phyloP scores from a whole-genome alignment of 2,888 invertebrate genomes.

The Atrina japonica region DNA sequence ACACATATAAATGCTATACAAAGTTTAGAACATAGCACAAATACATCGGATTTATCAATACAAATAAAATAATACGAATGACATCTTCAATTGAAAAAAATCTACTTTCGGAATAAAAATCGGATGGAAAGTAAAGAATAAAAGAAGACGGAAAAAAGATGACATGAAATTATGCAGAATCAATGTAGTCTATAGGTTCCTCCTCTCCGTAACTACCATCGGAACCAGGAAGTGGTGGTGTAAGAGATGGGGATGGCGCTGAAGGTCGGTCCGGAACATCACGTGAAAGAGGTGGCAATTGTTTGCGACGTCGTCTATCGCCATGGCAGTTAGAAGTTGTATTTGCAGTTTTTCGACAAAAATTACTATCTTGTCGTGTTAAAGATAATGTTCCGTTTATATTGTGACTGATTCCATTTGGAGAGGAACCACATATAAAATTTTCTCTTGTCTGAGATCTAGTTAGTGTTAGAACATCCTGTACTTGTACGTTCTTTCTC shows the following conservation, averaged over 20 bases:
- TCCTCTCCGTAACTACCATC: constrained; percentile 55
- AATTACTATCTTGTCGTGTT: constrained; percentile 19
- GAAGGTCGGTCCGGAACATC: constrained; percentile 61
- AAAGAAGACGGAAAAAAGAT: too few species aligned
- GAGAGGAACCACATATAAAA: constrained; percentile 47
- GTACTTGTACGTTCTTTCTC: constrained; percentile 49
- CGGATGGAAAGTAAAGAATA: too few species aligned
- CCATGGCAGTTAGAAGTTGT: constrained; percentile 27
- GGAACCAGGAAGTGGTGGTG: constrained; percentile 54
- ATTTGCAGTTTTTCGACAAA: constrained; percentile 26
- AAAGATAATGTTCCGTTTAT: constrained; percentile 13
- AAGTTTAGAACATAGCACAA: too few species aligned
- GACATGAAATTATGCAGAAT: constrained; percentile 44
- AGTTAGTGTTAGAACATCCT: constrained; percentile 51
- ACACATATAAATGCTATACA: too few species aligned
- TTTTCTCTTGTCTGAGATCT: constrained; percentile 51
- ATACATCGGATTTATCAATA: too few species aligned
- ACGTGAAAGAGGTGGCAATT: constrained; percentile 62
- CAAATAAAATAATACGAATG: too few species aligned
- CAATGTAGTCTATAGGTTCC: constrained; percentile 66
- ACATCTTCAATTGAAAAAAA: too few species aligned
- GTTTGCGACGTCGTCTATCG: constrained; percentile 42
- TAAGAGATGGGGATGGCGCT: constrained; percentile 65
- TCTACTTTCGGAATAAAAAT: too few species aligned
- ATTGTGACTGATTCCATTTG: constrained; percentile 32